phyloP scores from a whole-genome alignment of 2,888 invertebrate species.

The Polydesmus complanatus region DNA sequence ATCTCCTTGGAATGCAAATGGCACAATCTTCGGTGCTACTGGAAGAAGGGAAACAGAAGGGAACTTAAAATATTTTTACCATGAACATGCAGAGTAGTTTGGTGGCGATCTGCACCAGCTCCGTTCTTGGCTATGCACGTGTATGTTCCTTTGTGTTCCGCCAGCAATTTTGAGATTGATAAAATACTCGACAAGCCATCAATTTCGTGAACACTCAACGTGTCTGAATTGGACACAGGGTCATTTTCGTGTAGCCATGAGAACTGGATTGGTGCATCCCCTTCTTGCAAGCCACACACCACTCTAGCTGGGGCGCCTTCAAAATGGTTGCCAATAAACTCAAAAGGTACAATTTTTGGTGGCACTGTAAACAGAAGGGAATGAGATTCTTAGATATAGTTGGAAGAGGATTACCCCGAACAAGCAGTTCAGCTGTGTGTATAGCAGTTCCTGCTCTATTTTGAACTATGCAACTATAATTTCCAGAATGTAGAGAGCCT shows the following conservation, averaged over 20 bases:
- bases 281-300: slow-evolving; percentile 63
- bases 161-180: not conserved
- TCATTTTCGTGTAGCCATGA: slow-evolving; percentile 66
- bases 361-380: slow-evolving; percentile 3
- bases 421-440: slow-evolving; percentile 8
- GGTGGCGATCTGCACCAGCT: slow-evolving; percentile 6
- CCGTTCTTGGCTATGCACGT: slow-evolving; percentile 15
- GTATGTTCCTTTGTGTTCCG: slow-evolving; percentile 21
- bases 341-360: slow-evolving; percentile 55
- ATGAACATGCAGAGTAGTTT: slow-evolving; percentile 8
- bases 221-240: slow-evolving; percentile 1
- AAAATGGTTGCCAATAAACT: slow-evolving; percentile 57
- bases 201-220: slow-evolving; percentile 1
- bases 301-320: slow-evolving; percentile 68
- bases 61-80: slow-evolving; percentile 16
- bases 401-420: slow-evolving; percentile 13
- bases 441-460: slow-evolving; percentile 9
- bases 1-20: slow-evolving; percentile 13
- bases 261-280: slow-evolving; percentile 64
- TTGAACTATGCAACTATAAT: slow-evolving; percentile 27
- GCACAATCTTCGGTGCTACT: slow-evolving; percentile 15
- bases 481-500: slow-evolving; percentile 28
- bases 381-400: too few species aligned
- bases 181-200: slow-evolving; percentile 21
- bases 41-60: not conserved